Evolutionary conservation across 2,888 invertebrate genomes (phyloP).

Genomic region (Amiota minor): DNA sequence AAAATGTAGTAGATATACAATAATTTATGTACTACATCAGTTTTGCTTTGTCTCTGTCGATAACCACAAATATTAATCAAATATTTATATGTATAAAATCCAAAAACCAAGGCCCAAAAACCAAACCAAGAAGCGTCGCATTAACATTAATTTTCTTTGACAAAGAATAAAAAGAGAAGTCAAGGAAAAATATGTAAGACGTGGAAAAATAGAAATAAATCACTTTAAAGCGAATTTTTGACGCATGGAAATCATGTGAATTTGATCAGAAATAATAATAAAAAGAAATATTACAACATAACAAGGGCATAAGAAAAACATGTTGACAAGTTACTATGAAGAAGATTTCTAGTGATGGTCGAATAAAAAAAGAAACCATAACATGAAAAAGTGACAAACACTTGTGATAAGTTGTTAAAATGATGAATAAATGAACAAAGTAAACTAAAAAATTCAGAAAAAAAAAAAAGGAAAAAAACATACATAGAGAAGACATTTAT

Average conservation of each 20-base stretch:
- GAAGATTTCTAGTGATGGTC: neutral
- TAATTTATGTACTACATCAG: neutral
- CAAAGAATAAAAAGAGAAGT: conserved; percentile 52
- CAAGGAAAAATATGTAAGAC: conserved; percentile 33
- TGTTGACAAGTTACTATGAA: conserved; percentile 11
- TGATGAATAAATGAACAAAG: conserved; percentile 20
- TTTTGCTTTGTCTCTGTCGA: neutral
- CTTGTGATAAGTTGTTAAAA: conserved; percentile 15
- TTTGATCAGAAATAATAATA: conserved; percentile 38
- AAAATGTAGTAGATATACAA: neutral
- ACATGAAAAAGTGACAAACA: conserved; percentile 6
- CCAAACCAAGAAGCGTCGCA: conserved; percentile 43
- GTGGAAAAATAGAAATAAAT: conserved; percentile 22
- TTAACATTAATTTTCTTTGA: conserved; percentile 61
- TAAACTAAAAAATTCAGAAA: neutral
- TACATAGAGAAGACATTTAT: no score
- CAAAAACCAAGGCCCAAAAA: conserved; percentile 12
- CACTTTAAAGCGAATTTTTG: conserved; percentile 13
- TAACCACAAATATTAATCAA: conserved; percentile 57
- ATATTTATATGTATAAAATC: conserved; percentile 59
- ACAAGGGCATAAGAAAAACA: conserved; percentile 10
- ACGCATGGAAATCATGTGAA: conserved; percentile 22
- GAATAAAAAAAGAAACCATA: neutral
- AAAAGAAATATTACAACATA: conserved; percentile 32
- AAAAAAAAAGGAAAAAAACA: conserved; percentile 30